Conservation (phyloP, 2,888 invertebrate species). For the Caenorhabditis plicata region DNA sequence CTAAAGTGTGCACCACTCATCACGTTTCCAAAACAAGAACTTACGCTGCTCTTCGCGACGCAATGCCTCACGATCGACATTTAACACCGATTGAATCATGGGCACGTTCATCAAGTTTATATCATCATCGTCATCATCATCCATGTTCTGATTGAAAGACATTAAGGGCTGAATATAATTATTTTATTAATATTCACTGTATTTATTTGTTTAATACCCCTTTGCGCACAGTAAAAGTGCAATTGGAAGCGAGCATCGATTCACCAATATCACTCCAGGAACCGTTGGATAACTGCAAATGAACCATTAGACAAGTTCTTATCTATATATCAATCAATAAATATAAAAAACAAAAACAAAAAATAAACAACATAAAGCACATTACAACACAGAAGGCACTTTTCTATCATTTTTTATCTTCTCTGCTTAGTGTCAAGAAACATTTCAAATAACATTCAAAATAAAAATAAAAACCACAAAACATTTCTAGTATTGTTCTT, state of each 20-base stretch:
- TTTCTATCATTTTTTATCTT: no score
- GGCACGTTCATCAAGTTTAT: conserved; percentile 37
- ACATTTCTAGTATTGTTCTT: no score
- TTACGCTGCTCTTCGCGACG: conserved; percentile 37
- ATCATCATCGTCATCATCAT: conserved; percentile 24
- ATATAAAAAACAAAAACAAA: no score
- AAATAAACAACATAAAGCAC: no score
- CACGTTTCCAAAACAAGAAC: no score
- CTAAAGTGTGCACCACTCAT: no score
- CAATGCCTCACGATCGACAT: conserved; percentile 39
- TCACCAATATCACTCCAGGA: conserved; percentile 47
- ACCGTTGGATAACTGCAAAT: conserved; percentile 42
- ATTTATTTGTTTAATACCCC: conserved; percentile 11
- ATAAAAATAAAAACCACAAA: no score
- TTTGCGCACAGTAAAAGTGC: conserved; percentile 34
- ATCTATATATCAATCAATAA: no score
- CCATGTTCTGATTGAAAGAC: conserved; percentile 13
- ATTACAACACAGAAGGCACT: no score
- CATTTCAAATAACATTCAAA: no score
- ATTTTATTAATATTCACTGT: neutral
- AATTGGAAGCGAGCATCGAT: conserved; percentile 36
- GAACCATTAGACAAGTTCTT: no score
- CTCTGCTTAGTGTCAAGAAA: no score
- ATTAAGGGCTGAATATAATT: neutral
- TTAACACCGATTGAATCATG: conserved; percentile 28